Evolutionary conservation across 2,113 vertebrate genomes (phyloP), one percentile per base, ranked within the genome.

Genomic region (Hiodon alosoides): DNA sequence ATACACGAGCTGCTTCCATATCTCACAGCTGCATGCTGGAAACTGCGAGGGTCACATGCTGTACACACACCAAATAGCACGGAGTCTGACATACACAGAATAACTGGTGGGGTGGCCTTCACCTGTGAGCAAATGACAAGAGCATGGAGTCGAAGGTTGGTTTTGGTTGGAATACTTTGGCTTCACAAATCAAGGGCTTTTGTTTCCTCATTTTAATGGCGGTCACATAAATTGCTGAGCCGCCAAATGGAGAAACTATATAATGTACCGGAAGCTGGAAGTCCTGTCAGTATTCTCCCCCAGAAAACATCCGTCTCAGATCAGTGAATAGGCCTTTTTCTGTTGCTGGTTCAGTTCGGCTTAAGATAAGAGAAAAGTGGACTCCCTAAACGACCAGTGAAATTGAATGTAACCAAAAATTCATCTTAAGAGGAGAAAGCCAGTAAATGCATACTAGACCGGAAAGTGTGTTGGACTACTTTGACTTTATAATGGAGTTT

Each of bases 131-230:
- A 1, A 11, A 60, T 2, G 46, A 14, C 31, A 50, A 48, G 68
- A 51, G 14, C 67, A 69, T 14, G 67, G 13, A 69, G 5, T 4
- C 11, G 13, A 17, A 48, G 17, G 70, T 50, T 60, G 13, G n/a
- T 71, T 71, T 71, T 50, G 31, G 10, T 54, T 59, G 48, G 46
- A 58, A 60, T 59, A 50, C 60, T 60, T 71, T 71, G n/a, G 55
- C 54, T 71, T 71, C 47, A 48, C 54, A 59, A 59, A 31, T 58
- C 46, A 71, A 71, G 70, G 70, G 70, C 70, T 71, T 59, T 55
- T 71, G 70, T 58, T 71, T 71, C 70, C 31, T n/a, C 6, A 69
- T 69, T 69, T 57, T 71, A 59, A 59, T 46, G 11, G 54, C 47
- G 60, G 70, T 59, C 31, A 60, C 46, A 14, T 16, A 7, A 60